These are phyloP conservation scores for Bombus affinis DNA, from an alignment of 1,140 invertebrate species.

Conservation along the genomic window DNA sequence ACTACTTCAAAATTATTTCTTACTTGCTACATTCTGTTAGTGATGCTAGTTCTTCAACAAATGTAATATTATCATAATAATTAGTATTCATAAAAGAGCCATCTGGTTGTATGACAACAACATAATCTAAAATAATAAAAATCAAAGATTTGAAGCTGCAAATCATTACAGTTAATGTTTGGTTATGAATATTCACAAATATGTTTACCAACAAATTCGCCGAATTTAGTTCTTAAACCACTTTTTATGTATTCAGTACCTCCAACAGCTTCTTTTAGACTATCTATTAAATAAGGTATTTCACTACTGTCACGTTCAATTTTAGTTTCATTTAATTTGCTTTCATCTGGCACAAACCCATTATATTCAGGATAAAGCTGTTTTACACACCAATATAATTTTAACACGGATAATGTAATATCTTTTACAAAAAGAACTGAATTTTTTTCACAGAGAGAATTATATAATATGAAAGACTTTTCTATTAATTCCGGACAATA, in stretches of 20 bases:
- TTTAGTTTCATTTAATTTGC: background rate
- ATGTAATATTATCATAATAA: slow-evolving; percentile 46
- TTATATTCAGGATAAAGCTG: slow-evolving; percentile 82
- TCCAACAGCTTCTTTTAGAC: slow-evolving; percentile 79
- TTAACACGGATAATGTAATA: slow-evolving; percentile 75
- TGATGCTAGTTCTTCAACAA: slow-evolving; percentile 77
- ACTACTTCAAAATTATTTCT: slow-evolving; percentile 56
- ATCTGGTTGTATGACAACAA: slow-evolving; percentile 81
- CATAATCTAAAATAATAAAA: slow-evolving; percentile 81
- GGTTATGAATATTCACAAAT: slow-evolving; percentile 1
- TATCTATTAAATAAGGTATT: slow-evolving; percentile 37
- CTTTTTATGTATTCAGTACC: slow-evolving; percentile 79
- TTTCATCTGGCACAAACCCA: slow-evolving; percentile 55
- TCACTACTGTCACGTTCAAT: background rate
- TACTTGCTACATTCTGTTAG: slow-evolving; percentile 81
- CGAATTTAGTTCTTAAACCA: slow-evolving; percentile 77
- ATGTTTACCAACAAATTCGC: slow-evolving; percentile 81
- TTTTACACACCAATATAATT: slow-evolving; percentile 84
- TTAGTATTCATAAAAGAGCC: slow-evolving; percentile 81
- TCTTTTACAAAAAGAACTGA: background rate
- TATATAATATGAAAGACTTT: slow-evolving; percentile 80
- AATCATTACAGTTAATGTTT: background rate
- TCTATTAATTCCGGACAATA: slow-evolving; percentile 82
- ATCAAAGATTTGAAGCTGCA: background rate
- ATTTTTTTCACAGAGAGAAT: slow-evolving; percentile 46